phyloP scores from a whole-genome alignment of 2,113 vertebrate species.

The Psophia crepitans region DNA sequence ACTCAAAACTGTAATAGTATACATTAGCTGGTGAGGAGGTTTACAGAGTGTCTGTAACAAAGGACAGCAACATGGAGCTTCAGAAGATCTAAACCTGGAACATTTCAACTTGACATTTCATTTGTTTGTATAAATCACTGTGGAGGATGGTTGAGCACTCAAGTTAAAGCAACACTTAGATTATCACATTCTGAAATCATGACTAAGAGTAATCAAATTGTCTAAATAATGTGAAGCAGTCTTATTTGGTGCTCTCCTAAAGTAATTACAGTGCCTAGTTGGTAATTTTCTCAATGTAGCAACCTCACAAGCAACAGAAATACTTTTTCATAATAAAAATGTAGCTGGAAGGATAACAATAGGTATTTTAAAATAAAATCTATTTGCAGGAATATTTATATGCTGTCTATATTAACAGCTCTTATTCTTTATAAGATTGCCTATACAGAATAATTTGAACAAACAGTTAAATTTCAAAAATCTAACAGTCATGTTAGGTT shows the following conservation, averaged over 20 bases:
- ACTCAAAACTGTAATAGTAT: neutral
- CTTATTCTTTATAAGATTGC: conserved; percentile 24
- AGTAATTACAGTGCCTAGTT: conserved; percentile 43
- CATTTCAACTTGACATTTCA: conserved; percentile 16
- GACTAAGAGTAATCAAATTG: conserved; percentile 54
- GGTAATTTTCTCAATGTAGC: conserved; percentile 45
- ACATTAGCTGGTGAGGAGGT: neutral
- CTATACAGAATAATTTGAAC: neutral
- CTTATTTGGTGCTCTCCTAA: conserved; percentile 33
- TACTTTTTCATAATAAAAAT: conserved; percentile 14
- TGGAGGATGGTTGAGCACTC: conserved; percentile 22
- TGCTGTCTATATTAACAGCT: neutral
- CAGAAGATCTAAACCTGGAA: conserved; percentile 11
- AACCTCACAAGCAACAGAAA: conserved; percentile 16
- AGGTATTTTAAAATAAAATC: conserved; percentile 8
- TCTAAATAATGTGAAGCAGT: conserved; percentile 58
- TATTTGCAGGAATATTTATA: neutral
- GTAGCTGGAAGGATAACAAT: neutral
- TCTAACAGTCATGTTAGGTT: neutral
- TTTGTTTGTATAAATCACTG: conserved; percentile 36
- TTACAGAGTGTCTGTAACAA: neutral
- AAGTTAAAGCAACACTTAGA: conserved; percentile 45
- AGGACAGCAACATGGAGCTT: neutral
- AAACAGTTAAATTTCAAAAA: neutral
- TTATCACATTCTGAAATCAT: conserved; percentile 52